Evolutionary conservation across 2,113 vertebrate genomes (phyloP), one percentile per base, ranked within the genome.

Genomic region (Pyxicephalus adspersus): DNA sequence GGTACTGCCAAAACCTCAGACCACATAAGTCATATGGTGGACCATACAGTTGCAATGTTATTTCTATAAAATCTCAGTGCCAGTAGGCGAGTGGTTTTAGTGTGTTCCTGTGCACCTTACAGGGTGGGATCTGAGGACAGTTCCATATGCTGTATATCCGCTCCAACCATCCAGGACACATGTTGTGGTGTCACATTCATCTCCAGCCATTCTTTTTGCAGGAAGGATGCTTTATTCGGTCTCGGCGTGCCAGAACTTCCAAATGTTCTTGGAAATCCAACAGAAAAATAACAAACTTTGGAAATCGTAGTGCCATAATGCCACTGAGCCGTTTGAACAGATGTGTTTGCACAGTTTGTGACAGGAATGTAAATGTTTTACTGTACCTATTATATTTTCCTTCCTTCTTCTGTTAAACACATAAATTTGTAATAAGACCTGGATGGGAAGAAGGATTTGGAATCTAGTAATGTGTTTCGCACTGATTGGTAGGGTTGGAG

Each of bases 121-220:
- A 82, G 77, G 88, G 86, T 51, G 81, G 87, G 84, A 84, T 81
- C 83, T 80, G 80, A 77, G 61, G 5, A 76, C 63, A 22, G 61
- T 86, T 90, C 85, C 86, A 86, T 84, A 78, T 58, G 81, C 84
- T 84, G 77, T 84, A 86, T 86, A 89, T 84, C 86, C 60, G 85
- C 85, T 16, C 18, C 71, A 90, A 87, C 87, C 86, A 89, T 84
- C 84, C 83, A 86, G 87, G 84, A 89, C 83, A 85, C 81, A 76
- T 85, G 84, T 75, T 9, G 80, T 85, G 84, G 84, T 81, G 86
- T 86, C 79, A 75, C 80, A 75, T 84, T 85, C 75, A 68, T 79
- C 88, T 88, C 66, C 34, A 0, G 20, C 70, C 71, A 61, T 64
- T 70, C 78, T 67, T 61, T n/a, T 68, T 84, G 84, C 52, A 82